These are phyloP conservation scores for Thereva unica DNA, from an alignment of 2,888 invertebrate genomes.

Conservation along the genomic window DNA sequence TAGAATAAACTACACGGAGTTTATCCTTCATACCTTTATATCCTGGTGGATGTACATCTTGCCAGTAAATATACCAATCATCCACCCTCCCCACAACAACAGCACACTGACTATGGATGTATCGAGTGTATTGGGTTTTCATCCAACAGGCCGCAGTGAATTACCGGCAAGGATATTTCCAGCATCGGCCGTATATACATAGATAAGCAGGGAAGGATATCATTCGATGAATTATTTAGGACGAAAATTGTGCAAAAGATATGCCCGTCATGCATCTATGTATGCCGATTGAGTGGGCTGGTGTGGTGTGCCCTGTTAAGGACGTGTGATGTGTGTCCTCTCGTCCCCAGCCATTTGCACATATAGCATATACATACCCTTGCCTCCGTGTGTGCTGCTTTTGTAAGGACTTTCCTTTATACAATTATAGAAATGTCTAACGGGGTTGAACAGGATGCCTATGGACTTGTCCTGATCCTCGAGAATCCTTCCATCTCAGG, in stretches of 20 bases:
- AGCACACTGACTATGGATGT: neutral
- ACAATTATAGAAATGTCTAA: slow-evolving; percentile 31
- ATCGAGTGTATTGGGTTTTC: slow-evolving; percentile 21
- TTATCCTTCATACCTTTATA: slow-evolving; percentile 21
- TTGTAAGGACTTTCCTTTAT: neutral
- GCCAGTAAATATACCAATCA: slow-evolving; percentile 26
- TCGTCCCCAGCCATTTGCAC: no score
- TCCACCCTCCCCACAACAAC: neutral
- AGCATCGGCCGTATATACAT: neutral
- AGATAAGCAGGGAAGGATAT: slow-evolving; percentile 2
- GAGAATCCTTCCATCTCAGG: neutral
- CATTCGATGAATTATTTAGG: slow-evolving; percentile 31
- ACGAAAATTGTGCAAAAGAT: slow-evolving; percentile 30
- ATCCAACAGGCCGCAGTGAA: neutral
- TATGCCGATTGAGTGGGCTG: slow-evolving; percentile 8
- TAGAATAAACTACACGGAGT: slow-evolving; percentile 25
- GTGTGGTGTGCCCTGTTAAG: neutral
- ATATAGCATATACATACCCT: neutral
- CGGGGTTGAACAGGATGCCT: slow-evolving; percentile 7
- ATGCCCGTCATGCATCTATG: slow-evolving; percentile 21
- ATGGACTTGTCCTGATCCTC: slow-evolving; percentile 8
- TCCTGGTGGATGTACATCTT: slow-evolving; percentile 19
- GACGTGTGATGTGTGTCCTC: slow-evolving; percentile 9
- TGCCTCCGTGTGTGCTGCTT: neutral
- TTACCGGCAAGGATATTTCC: neutral